A percentile compares a stretch with the other conserved stretches of the same genome.
Evolutionary conservation across 2,888 invertebrate genomes (phyloP).

Genomic region (Rotaria socialis): DNA sequence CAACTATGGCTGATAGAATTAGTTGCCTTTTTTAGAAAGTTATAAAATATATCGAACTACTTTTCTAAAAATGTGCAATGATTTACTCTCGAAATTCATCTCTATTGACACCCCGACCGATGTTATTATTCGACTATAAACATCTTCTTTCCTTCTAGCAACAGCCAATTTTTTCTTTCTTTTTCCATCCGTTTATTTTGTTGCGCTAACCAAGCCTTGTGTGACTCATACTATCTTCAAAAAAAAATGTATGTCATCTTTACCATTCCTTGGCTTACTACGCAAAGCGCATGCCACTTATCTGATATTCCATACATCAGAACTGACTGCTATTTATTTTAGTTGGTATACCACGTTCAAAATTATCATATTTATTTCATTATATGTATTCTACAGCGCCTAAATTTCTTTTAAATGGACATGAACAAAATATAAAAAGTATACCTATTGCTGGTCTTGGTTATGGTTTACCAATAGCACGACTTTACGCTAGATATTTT

Average conservation of each 20-base stretch:
- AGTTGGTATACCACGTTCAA: constrained; percentile 74
- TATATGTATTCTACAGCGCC: constrained; percentile 98
- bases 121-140: too few relatives aligned
- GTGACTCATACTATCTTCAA: too few relatives aligned
- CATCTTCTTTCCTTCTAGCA: too few relatives aligned
- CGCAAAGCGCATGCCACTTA: too few relatives aligned
- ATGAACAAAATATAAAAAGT: background rate
- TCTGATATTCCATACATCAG: too few relatives aligned
- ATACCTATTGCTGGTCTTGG: constrained; percentile 68
- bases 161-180: too few relatives aligned
- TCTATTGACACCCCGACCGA: background rate
- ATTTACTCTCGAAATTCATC: background rate
- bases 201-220: too few relatives aligned
- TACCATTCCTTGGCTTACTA: too few relatives aligned
- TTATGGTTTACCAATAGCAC: constrained; percentile 89
- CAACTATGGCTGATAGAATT: background rate
- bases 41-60: too few relatives aligned
- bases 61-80: too few relatives aligned
- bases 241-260: too few relatives aligned
- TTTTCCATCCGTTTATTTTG: too few relatives aligned
- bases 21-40: background rate
- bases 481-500: constrained; percentile 93
- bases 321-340: background rate
- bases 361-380: constrained; percentile 80
- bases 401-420: background rate